phyloP scores from a whole-genome alignment of 2,797 vertebrate genomes.

The Austrolebias charrua region DNA sequence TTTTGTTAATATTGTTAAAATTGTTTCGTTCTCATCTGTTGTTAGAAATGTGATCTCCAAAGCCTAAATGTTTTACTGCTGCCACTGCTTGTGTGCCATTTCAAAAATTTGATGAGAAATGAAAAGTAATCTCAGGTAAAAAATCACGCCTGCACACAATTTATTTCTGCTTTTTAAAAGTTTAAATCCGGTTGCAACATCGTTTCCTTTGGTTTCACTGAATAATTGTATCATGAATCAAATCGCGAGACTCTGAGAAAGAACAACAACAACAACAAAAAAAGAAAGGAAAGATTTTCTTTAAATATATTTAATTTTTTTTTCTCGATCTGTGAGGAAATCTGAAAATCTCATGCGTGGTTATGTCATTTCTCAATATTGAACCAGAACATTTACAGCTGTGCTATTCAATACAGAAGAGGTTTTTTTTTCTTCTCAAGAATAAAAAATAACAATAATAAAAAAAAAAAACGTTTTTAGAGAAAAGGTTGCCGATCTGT shows the following conservation, averaged over 20 bases:
- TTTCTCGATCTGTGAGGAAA: slow-evolving; percentile 67
- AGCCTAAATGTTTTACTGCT: slow-evolving; percentile 74
- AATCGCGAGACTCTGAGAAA: slow-evolving; percentile 66
- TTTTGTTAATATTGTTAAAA: slow-evolving; percentile 46
- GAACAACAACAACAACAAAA: slow-evolving; percentile 54
- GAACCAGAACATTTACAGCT: slow-evolving; percentile 73
- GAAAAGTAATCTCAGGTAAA: slow-evolving; percentile 85
- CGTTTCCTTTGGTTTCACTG: slow-evolving; percentile 54
- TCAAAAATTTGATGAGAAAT: slow-evolving; percentile 70
- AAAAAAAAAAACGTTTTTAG: slow-evolving; percentile 83
- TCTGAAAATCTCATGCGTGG: slow-evolving; percentile 68
- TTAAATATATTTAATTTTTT: slow-evolving; percentile 71
- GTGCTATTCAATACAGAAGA: slow-evolving; percentile 77
- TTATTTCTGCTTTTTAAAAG: slow-evolving; percentile 39
- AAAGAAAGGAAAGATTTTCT: slow-evolving; percentile 66
- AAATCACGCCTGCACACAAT: slow-evolving; percentile 73
- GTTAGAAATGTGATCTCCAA: slow-evolving; percentile 55
- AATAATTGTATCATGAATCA: slow-evolving; percentile 66
- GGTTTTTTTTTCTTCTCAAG: slow-evolving; percentile 69
- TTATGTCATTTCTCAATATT: slow-evolving; percentile 76
- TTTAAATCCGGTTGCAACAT: slow-evolving; percentile 48
- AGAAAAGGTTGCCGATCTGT: slow-evolving; percentile 87
- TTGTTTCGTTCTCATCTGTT: slow-evolving; percentile 64
- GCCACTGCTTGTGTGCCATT: slow-evolving; percentile 59
- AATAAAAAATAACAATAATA: slow-evolving; percentile 53